Evolutionary conservation across 2,888 invertebrate genomes (phyloP), one percentile per base, ranked within the genome.

Genomic region (Meloe dianella): DNA sequence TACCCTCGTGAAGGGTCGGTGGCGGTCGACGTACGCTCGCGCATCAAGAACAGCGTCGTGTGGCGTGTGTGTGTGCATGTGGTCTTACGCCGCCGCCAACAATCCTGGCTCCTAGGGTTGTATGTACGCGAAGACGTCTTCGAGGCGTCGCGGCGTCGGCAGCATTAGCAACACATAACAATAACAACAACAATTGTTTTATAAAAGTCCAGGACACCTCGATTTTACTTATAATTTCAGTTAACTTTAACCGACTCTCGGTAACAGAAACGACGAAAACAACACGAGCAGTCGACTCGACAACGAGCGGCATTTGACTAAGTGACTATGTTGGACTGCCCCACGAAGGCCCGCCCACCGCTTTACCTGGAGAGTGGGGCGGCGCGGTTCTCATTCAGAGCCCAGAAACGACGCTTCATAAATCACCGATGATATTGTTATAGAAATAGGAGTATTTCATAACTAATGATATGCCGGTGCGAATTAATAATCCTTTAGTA

Each of bases 371-470:
- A 77, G 77, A 76, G 77, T 75, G 80, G 79, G 81, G 78, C 76
- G 78, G 20, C 47, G 7, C 47, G 80, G 77, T 76, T 75, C 79
- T 80, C 80, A 87, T 88, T 85, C 81, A 85, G 73, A 66, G 74
- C 76, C 74, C 73, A 74, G 75, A 73, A 68, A 73, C 74, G 73
- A 73, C 78, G 78, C 81, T 82, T 82, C 82, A 82, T 83, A 83
- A 82, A 82, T 82, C 82, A 81, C 79, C 70, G 75, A 75, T 73
- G 79, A 81, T 81, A 79, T 79, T 80, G 74, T 61, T 60, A n/a
- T n/a, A n/a, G n/a, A n/a, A n/a, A n/a, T n/a, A 63, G 17, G 41
- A 41, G 62, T 69, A 71, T 72, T 69, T 71, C n/a, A n/a, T n/a
- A n/a, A n/a, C n/a, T 71, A 74, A 73, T 73, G 63, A 67, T 74